Base-by-base conservation (phyloP, 2,888 invertebrate genomes). In the Diplolepis rosae region DNA sequence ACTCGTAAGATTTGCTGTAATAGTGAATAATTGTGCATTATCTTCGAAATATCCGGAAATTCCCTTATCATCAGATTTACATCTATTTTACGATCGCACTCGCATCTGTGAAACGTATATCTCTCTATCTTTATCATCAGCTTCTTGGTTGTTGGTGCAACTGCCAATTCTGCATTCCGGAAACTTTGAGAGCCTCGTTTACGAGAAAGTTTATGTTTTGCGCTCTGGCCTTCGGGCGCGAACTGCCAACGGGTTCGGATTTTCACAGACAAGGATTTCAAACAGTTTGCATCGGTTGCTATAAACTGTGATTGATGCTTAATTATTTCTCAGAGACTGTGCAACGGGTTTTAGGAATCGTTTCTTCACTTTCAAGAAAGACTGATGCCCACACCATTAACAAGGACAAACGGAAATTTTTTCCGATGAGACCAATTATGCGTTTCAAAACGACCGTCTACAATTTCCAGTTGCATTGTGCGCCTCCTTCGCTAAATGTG, bases 151-250 rank as follows among this genome's bases (percentile, higher is more conserved):
- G 61, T 24, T 61, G 22, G 39, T 61, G 61, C 61, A 61, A 61
- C 61, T 61, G 61, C 61, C 61, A 61, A 61, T 61, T 61, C 61
- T 39, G 24, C 35, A 39, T 39, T 61, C 39, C 61, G 39, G 61
- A 39, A 61, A 61, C 35, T 39, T 24, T 61, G 61, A 61, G 61
- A 22, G 61, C 39, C 35, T 39, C 61, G 61, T 61, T 61, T 61
- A 61, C 61, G 61, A 61, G 39, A 61, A 61, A 61, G 61, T 61
- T 61, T 61, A 61, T 61, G 61, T 61, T 61, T 61, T 61, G 39
- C 61, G 61, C 22, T 61, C 61, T 61, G 61, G 61, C 61, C 61
- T 61, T 61, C 61, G 13, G 56, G 56, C 56, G 32, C 56, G 32
- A 56, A 56, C 56, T 56, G 56, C 56, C 35, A 56, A 56, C 56